These are phyloP conservation scores for Laupala kohalensis DNA, from an alignment of 1,140 invertebrate species.

Conservation along the genomic window DNA sequence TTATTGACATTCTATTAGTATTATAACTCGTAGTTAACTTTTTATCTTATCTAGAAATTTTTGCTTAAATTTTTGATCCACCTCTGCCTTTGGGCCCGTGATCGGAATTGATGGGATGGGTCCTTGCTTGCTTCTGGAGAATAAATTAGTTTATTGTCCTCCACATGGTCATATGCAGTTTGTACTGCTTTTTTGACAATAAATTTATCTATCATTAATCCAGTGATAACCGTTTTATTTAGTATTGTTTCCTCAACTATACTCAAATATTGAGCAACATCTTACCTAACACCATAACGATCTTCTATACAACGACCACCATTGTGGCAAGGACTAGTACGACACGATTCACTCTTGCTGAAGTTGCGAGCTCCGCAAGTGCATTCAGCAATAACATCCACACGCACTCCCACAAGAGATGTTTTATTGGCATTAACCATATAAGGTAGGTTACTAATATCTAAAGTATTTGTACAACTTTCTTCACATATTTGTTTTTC, in stretches of 20 bases:
- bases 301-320: constrained; percentile 86
- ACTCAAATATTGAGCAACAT: background rate
- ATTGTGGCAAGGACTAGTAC: constrained; percentile 83
- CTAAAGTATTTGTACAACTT: constrained; percentile 84
- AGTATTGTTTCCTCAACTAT: background rate
- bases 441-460: constrained; percentile 78
- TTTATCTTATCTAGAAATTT: too few species aligned
- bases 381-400: constrained; percentile 78
- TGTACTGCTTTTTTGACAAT: too few species aligned
- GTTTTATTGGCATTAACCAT: constrained; percentile 96
- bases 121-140: too few species aligned
- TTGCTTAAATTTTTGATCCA: too few species aligned
- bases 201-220: too few species aligned
- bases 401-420: constrained; percentile 80
- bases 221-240: background rate
- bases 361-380: constrained; percentile 86
- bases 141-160: too few species aligned
- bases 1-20: too few species aligned
- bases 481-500: constrained; percentile 92
- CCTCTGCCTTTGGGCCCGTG: too few species aligned
- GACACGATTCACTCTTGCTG: constrained; percentile 74
- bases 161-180: too few species aligned
- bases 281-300: constrained; percentile 64
- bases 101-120: too few species aligned
- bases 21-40: too few species aligned